A percentile compares a stretch with the other conserved stretches of the same genome.
These are phyloP conservation scores for Drosophila repletoides DNA, from an alignment of 1,140 invertebrate species.

Conservation along the genomic window DNA sequence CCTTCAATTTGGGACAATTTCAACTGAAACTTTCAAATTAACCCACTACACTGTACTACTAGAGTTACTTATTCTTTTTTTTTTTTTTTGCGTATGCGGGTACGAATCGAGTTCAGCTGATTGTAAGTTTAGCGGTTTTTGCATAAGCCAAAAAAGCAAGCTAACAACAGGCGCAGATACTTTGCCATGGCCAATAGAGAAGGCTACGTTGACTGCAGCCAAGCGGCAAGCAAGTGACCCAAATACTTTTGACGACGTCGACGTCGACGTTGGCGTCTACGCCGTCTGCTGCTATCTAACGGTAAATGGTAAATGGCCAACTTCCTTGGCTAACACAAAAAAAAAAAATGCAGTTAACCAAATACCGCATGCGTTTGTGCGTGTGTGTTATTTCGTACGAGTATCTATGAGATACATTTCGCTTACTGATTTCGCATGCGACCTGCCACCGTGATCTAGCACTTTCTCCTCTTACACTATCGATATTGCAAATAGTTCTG, in stretches of 20 bases:
- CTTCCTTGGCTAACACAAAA: slow-evolving; percentile 43
- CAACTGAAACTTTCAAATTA: slow-evolving; percentile 68
- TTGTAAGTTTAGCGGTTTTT: slow-evolving; percentile 18
- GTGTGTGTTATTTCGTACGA: neutral
- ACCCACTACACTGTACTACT: slow-evolving; percentile 38
- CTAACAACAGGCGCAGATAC: neutral
- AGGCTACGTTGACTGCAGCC: neutral
- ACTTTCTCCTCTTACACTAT: too few relatives aligned
- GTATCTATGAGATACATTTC: slow-evolving; percentile 61
- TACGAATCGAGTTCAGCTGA: slow-evolving; percentile 4
- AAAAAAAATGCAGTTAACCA: slow-evolving; percentile 64
- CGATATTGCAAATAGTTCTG: too few relatives aligned
- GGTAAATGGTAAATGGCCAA: slow-evolving; percentile 60
- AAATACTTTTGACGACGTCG: too few relatives aligned
- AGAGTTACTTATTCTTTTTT: too few relatives aligned
- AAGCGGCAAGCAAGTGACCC: slow-evolving; percentile 47
- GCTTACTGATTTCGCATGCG: too few relatives aligned
- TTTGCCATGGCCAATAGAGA: slow-evolving; percentile 5
- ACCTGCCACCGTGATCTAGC: too few relatives aligned
- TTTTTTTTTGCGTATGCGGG: neutral
- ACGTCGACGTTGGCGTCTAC: too few relatives aligned
- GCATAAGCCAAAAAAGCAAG: slow-evolving; percentile 25
- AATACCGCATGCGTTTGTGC: slow-evolving; percentile 47
- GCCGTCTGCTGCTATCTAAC: slow-evolving; percentile 6
- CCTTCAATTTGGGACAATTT: slow-evolving; percentile 62